These are phyloP conservation scores for Parazoanthus swiftii DNA, from an alignment of 92 coral and sea anemone species.

Conservation along the genomic window DNA sequence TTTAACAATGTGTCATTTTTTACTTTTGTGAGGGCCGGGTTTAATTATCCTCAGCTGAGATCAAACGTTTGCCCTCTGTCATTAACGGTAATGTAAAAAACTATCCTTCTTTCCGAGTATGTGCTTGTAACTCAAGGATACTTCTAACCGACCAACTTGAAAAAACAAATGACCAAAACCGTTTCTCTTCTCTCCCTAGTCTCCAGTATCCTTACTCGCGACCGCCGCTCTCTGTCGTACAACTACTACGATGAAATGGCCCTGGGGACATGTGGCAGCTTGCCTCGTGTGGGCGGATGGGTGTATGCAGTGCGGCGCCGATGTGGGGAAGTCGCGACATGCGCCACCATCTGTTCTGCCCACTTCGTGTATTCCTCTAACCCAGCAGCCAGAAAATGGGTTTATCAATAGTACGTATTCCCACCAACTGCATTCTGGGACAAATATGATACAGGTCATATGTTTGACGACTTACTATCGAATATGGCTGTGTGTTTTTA, in stretches of 20 bases:
- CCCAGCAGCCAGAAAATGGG: not conserved
- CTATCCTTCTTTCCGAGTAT: too few relatives aligned
- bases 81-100: too few relatives aligned
- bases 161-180: too few relatives aligned
- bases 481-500: too few relatives aligned
- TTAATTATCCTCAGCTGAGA: too few relatives aligned
- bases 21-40: too few relatives aligned
- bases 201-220: not conserved
- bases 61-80: too few relatives aligned
- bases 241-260: constrained; percentile 38
- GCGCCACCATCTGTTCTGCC: not conserved
- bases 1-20: too few relatives aligned
- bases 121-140: too few relatives aligned
- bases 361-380: not conserved
- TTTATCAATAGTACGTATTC: not conserved
- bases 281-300: not conserved
- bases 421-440: not conserved
- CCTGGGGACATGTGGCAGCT: not conserved
- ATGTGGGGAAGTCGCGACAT: not conserved
- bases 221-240: not conserved
- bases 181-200: not conserved
- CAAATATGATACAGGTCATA: too few relatives aligned
- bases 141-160: too few relatives aligned
- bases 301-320: constrained; percentile 10
- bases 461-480: too few relatives aligned